phyloP scores from a whole-genome alignment of 2,113 vertebrate species.

The Scopus umbretta region DNA sequence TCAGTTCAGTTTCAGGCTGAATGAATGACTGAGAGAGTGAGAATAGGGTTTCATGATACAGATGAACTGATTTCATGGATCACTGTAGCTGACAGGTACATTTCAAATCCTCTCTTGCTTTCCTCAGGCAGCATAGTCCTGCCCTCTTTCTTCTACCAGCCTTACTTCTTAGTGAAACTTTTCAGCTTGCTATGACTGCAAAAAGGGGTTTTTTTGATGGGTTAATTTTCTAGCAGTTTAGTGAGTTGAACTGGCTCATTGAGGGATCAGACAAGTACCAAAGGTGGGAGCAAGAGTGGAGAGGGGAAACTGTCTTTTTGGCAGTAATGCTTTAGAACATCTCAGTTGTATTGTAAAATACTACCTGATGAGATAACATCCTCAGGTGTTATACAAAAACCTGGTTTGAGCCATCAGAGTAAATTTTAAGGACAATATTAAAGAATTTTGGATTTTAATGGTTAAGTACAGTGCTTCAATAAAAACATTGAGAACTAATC shows the following conservation, averaged over 20 bases:
- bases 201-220: rapidly evolving
- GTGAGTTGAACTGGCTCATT: not conserved
- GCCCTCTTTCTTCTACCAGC: not conserved
- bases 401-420: not conserved
- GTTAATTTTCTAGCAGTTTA: not conserved
- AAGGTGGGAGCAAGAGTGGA: not conserved
- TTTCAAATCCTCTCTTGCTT: not conserved
- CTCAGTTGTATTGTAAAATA: not conserved
- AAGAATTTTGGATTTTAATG: not conserved
- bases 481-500: not conserved
- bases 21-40: not conserved
- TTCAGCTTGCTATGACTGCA: not conserved
- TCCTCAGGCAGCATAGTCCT: not conserved
- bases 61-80: not conserved
- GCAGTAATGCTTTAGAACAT: not conserved
- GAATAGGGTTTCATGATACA: not conserved
- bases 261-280: not conserved
- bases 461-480: not conserved
- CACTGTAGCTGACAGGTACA: not conserved
- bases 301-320: not conserved
- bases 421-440: not conserved
- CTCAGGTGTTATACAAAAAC: not conserved
- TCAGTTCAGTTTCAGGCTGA: not conserved
- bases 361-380: not conserved
- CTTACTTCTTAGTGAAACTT: not conserved